These are phyloP conservation scores for Spinibarbus caldwelli DNA, from an alignment of 2,797 vertebrate genomes.

Conservation along the genomic window DNA sequence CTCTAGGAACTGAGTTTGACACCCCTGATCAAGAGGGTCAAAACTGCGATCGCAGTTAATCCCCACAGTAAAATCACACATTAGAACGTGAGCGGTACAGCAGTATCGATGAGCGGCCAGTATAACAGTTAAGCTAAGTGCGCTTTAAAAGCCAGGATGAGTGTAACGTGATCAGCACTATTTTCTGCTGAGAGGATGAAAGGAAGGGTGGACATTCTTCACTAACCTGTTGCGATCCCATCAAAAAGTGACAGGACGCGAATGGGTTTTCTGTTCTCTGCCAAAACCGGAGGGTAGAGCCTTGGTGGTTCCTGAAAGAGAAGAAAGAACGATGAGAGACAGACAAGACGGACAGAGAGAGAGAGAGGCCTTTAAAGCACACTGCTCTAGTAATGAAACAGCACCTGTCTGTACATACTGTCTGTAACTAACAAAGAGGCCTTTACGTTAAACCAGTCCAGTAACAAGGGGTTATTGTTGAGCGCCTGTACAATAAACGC, in stretches of 20 bases:
- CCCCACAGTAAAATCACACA: not conserved
- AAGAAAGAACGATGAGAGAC: not conserved
- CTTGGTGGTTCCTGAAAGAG: constrained; percentile 87
- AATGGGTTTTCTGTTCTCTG: constrained; percentile 93
- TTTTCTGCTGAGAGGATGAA: constrained; percentile 40
- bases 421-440: constrained; percentile 41
- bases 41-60: not conserved
- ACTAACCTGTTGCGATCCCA: constrained; percentile 94
- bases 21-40: not conserved
- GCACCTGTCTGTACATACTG: constrained; percentile 40
- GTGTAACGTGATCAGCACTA: constrained; percentile 43
- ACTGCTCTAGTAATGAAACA: constrained; percentile 29
- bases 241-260: constrained; percentile 95
- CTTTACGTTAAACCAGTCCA: constrained; percentile 37
- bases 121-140: constrained; percentile 4
- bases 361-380: constrained; percentile 19
- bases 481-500: constrained; percentile 2
- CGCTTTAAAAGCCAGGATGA: constrained; percentile 29
- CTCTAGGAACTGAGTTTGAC: too few relatives aligned
- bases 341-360: not conserved
- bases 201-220: not conserved
- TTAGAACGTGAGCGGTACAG: not conserved
- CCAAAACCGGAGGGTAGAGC: constrained; percentile 90
- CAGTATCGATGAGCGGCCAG: not conserved
- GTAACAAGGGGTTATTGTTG: constrained; percentile 46